Evolutionary conservation across 2,797 vertebrate genomes (phyloP), one percentile per base, ranked within the genome.

Genomic region (Hylomyscus alleni): DNA sequence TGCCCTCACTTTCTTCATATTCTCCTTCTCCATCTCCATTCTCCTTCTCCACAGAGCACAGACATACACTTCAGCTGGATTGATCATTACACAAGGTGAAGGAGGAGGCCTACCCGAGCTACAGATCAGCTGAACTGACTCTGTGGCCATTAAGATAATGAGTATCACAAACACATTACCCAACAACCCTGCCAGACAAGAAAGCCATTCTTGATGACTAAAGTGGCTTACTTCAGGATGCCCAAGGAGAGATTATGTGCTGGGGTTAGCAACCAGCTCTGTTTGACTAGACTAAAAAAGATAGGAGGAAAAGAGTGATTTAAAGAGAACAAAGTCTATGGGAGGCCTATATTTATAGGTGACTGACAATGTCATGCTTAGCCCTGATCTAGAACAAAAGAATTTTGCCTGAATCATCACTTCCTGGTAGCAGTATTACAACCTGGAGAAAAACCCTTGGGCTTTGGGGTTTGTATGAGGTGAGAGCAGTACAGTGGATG

Each of bases 61-160:
- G n/a, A 85, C 85, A 78, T 40, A 85, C 85, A 87, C 60, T 26
- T n/a, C 29, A n/a, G 50, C 10, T 73, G 84, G 65, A 80, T 47
- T 77, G 93, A 72, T 89, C 67, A 82, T 80, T 90, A 62, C 62
- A 54, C 50, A 44, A 31, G n/a, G 24, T 34, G 7, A 17, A 88
- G 85, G 47, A 93, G 50, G 69, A 86, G 50, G 69, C 86, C 3
- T 50, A 10, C 4, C n/a, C 37, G 89, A 20, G 56, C 65, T 85
- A 14, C 50, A 89, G 37, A 54, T 92, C 88, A 91, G 78, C 75
- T 87, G 62, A 92, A 60, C 76, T 89, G 54, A 11, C 58, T 93
- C 37, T 88, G 52, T 76, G 22, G 82, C 89, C 73, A 80, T 6
- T 91, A 85, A 95, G 94, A 94, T 92, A 83, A 95, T 75, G 50